Base-by-base conservation (phyloP, 2,888 invertebrate species). In the Acanthosepion pharaonis region DNA sequence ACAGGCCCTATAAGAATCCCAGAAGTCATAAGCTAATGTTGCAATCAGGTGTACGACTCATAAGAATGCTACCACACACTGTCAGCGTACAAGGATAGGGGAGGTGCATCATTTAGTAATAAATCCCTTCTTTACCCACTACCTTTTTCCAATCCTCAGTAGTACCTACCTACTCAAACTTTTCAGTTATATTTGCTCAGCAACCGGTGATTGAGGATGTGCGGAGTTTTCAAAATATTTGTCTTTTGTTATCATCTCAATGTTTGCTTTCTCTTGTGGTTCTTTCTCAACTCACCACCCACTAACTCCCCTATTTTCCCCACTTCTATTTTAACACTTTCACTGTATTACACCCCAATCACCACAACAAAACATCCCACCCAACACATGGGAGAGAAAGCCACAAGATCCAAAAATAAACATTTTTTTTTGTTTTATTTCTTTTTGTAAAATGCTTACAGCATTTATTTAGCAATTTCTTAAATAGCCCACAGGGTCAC, bases 241-340 rank as follows among this genome's bases (percentile, higher is more conserved):
- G n/a, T 59, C 59, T 59, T 59, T 78, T 78, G 78, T 78, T 78
- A 78, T 78, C 78, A 33, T n/a, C 33, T 78, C 33, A 33, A n/a
- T n/a, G 78, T 78, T 78, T 78, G n/a, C 78, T 78, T 78, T 23
- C 78, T 78, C 78, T 78, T 78, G 78, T n/a, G n/a, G n/a, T n/a
- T 8, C 15, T n/a, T n/a, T 18, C 3, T 33, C 78, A 11, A 78
- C n/a, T n/a, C n/a, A 78, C 78, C n/a, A 78, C 78, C 78, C 78
- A n/a, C 11, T 15, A n/a, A 78, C 78, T 33, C n/a, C 78, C 78
- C 33, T 33, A 18, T n/a, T 59, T 59, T 25, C 23, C 23, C 23
- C 23, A 5, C 23, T 23, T 5, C 20, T 23, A 5, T 20, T 55
- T 55, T 55, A 15, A 55, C 59, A 59, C 23, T 20, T 0, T 6